These are phyloP conservation scores for Pipistrellus pipistrellus DNA, from an alignment of 2,797 vertebrate species.

Conservation along the genomic window DNA sequence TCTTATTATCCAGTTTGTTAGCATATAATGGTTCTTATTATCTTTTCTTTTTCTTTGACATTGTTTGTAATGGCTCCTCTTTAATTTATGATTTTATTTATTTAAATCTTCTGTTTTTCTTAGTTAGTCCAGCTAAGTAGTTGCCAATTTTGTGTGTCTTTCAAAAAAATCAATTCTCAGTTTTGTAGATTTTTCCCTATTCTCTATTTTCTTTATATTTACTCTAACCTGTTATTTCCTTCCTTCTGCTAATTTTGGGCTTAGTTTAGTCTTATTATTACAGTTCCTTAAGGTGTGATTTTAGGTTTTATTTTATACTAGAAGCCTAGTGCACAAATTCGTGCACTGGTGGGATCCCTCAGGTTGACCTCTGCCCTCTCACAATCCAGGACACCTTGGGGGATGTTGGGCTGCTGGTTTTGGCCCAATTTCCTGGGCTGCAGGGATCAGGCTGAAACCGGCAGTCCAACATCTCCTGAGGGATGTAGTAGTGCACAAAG, in stretches of 20 bases:
- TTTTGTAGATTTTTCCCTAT: neutral
- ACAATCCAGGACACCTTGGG: no score
- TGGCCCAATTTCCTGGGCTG: no score
- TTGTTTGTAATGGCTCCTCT: neutral
- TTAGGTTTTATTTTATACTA: neutral
- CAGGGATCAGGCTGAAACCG: no score
- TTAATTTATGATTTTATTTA: neutral
- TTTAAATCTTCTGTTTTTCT: neutral
- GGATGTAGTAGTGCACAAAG: no score
- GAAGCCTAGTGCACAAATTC: no score
- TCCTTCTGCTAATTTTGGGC: neutral
- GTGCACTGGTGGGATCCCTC: no score
- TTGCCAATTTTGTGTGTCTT: neutral
- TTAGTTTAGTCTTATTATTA: neutral
- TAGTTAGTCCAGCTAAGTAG: neutral
- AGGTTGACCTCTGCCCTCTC: no score
- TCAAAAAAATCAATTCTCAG: neutral
- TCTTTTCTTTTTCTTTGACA: neutral
- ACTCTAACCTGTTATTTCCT: neutral
- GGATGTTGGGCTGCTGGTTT: no score
- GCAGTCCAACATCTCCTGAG: no score
- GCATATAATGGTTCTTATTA: neutral
- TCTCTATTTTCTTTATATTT: neutral
- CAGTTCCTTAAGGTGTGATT: neutral
- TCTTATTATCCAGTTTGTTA: neutral